A percentile compares a stretch with the other conserved stretches of the same genome.
phyloP scores from a whole-genome alignment of 2,797 vertebrate species.

The Knipowitschia caucasica region DNA sequence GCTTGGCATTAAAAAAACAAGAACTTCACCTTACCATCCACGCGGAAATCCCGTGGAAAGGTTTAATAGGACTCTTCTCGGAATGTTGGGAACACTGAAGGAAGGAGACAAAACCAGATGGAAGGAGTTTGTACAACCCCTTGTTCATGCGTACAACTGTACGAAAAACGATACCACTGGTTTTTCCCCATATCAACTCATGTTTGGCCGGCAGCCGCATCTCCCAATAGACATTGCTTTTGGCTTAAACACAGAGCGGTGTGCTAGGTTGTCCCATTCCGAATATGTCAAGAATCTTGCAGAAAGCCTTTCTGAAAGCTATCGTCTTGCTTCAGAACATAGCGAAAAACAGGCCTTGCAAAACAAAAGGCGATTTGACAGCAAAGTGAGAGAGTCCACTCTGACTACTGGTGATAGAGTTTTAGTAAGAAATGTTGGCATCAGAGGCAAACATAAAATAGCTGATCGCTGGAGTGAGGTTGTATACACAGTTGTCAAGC shows the following conservation, averaged over 20 bases:
- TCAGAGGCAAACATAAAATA: constrained; percentile 13
- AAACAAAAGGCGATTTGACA: too few relatives aligned
- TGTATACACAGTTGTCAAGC: not conserved
- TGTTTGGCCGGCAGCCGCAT: too few relatives aligned
- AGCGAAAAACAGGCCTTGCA: too few relatives aligned
- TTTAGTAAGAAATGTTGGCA: not conserved
- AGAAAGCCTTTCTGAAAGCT: not conserved
- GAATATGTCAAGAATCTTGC: not conserved
- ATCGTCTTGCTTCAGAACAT: not conserved
- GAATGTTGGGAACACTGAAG: too few relatives aligned
- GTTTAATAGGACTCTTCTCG: too few relatives aligned
- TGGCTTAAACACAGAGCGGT: not conserved
- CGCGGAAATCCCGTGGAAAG: not conserved
- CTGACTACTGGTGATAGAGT: constrained; percentile 5
- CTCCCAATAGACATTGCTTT: constrained; percentile 1
- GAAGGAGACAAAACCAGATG: too few relatives aligned
- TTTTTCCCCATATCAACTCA: not conserved
- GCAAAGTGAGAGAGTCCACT: constrained; percentile 1
- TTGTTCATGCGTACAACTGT: constrained; percentile 3
- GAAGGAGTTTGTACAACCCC: constrained; percentile 1
- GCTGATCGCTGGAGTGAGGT: constrained; percentile 3
- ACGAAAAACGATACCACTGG: not conserved
- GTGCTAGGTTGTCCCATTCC: not conserved
- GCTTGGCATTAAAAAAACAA: not conserved
- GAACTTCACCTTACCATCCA: not conserved